Conservation (phyloP, 2,797 vertebrate genomes). For the Orientallactaga sibirica region DNA sequence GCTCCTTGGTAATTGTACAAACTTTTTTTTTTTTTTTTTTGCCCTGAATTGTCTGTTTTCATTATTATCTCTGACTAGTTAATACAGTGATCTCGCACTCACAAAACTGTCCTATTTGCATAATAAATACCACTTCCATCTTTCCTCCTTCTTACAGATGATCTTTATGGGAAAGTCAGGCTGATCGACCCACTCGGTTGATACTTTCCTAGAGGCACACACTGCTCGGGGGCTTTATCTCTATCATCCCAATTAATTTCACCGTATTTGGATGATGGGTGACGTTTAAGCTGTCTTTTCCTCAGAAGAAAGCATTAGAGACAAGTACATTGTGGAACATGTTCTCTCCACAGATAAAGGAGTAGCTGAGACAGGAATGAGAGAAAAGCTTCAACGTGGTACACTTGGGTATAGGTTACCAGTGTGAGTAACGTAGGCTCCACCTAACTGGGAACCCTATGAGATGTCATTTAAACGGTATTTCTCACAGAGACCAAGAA, state of each 20-base stretch:
- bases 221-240: background rate
- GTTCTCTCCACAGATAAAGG: background rate
- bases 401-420: background rate
- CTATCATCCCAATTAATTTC: background rate
- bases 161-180: background rate
- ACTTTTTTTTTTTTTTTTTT: background rate
- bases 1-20: background rate
- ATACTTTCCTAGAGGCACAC: background rate
- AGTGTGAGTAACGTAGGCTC: background rate
- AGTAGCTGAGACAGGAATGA: background rate
- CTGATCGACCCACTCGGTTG: background rate
- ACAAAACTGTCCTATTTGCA: background rate
- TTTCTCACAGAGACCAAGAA: background rate
- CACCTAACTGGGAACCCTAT: accelerated
- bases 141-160: background rate
- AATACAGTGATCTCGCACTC: background rate
- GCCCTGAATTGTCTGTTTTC: background rate
- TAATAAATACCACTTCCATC: background rate
- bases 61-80: background rate
- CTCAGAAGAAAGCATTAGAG: background rate
- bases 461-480: background rate
- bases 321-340: background rate
- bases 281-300: background rate
- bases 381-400: background rate
- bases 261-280: background rate